A percentile compares a stretch with the other conserved stretches of the same genome.
Conservation (phyloP, 2,113 vertebrate genomes). For the Drymodes brunneopygia region DNA sequence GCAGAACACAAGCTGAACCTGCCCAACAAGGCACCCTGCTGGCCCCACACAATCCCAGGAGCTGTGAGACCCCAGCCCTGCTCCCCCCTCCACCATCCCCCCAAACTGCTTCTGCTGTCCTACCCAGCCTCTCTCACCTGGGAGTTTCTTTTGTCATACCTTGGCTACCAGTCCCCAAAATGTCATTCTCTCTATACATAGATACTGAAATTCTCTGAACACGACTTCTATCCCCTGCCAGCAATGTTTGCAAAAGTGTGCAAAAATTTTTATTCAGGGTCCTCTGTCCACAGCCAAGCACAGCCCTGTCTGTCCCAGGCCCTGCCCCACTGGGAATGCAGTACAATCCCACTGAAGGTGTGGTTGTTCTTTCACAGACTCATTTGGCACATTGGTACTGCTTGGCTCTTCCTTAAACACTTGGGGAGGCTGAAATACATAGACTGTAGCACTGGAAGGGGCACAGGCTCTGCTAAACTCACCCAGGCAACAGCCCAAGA, state of each 20-base stretch:
- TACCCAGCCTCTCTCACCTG: background rate
- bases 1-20: background rate
- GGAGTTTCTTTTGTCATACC: constrained; percentile 1
- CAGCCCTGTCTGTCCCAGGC: background rate
- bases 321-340: background rate
- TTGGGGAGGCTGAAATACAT: background rate
- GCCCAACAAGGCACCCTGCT: background rate
- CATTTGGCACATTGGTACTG: constrained; percentile 47
- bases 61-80: background rate
- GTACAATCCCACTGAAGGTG: background rate
- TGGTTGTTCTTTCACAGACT: background rate
- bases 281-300: background rate
- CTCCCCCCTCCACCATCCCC: background rate
- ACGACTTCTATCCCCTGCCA: background rate
- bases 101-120: background rate
- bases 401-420: background rate
- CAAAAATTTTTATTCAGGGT: background rate
- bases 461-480: background rate
- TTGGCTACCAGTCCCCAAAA: background rate
- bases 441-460: background rate
- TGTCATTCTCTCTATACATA: background rate
- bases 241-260: background rate
- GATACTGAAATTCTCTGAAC: background rate
- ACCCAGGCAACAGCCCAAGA: background rate
- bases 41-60: background rate